Base-by-base conservation (phyloP, 92 coral and sea anemone genomes). In the Epizoanthus ramosus region DNA sequence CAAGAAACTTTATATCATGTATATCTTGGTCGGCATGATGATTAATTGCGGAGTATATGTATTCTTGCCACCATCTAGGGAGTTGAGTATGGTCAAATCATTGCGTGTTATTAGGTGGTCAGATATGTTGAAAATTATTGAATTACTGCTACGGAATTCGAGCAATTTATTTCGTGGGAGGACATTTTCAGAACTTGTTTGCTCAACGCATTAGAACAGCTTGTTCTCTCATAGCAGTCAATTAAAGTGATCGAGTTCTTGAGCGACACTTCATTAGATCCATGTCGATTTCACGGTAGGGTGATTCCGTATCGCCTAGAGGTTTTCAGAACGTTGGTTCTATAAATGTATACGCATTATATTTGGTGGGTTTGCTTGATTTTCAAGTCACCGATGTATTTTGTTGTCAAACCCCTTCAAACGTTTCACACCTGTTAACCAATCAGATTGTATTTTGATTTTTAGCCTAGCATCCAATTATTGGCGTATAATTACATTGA, bases 101-200 rank as follows among this genome's bases (percentile, higher is more conserved):
- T 33, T 59, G 71, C 70, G 82, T 77, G 71, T 41, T 6, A 17
- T 17, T 45, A 75, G 15, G 68, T 57, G 68, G 80, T 56, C 31
- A 77, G 56, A 39, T 37, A 77, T 69, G 41, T 61, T 52, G 67
- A 77, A 77, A 77, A 61, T 77, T 61, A 77, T 77, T 41, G 59
- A 59, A 77, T 77, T 77, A 77, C 71, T 76, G 14, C 59, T n/a
- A 59, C 12, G 82, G 82, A 77, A 77, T 77, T 77, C 22, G 24
- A 77, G 82, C 61, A 59, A 61, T 77, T 63, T 63, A 59, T 77
- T 41, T 77, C 57, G 63, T 50, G 63, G 24, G 60, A 31, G 41
- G 56, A 31, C 6, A 57, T 35, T 23, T 77, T 63, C 22, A 37
- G 69, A 6, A 24, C 70, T 37, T 37, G 69, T 19, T 23, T 58